Evolutionary conservation across 2,888 invertebrate genomes (phyloP), one percentile per base, ranked within the genome.

Genomic region (Allophyes oxyacanthae): DNA sequence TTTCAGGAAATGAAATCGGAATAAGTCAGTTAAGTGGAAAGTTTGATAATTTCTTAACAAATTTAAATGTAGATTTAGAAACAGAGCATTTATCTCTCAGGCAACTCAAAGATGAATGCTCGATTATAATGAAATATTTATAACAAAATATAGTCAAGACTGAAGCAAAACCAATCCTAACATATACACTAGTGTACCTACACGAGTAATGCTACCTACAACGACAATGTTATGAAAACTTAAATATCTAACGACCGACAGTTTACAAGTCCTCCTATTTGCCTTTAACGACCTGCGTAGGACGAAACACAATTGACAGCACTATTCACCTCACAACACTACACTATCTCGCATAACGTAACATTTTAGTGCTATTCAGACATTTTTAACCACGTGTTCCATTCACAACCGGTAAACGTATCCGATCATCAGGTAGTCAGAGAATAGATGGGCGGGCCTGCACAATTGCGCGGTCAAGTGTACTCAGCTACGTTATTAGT

Each of bases 391-490:
- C 48, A 56, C 43, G 40, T 44, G 20, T 51, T 48, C 7, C 55
- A 69, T 56, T 51, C 56, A 64, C 51, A 58, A 37, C 32, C 30
- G 15, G 11, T 11, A 46, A 46, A 53, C 26, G 40, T 14, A 45
- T 46, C 34, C 13, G 42, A 63, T 52, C 41, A 43, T 33, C 28
- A 11, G 40, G 6, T 44, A 33, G 38, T 15, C 44, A 46, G 30
- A 34, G 51, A 45, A 56, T 42, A 46, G 51, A 56, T 30, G 50
- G 32, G 25, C 34, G 50, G 38, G 38, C 11, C 20, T 57, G 55
- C 56, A 61, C 55, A 50, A 53, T 57, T 54, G 63, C 52, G 49
- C 66, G 72, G 77, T 75, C 78, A 78, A 79, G 75, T 77, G 79
- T 71, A 79, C 72, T 75, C 66, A 64, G 55, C 51, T 38, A 69